Conservation (phyloP, 2,113 vertebrate species). For the Catharus minimus region DNA sequence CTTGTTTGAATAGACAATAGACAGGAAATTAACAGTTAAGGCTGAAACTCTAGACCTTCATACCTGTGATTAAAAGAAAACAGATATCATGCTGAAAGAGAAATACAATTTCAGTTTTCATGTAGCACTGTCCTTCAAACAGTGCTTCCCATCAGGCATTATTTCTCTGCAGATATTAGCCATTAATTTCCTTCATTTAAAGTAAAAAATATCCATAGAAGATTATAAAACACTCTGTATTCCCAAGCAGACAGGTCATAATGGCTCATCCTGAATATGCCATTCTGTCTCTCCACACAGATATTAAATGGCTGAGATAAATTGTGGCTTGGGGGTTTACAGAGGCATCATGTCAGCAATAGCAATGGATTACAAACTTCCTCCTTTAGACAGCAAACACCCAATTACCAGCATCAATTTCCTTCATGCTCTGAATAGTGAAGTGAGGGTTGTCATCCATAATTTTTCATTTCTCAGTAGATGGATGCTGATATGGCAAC, state of each 20-base stretch:
- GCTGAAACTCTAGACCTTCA: slow-evolving; percentile 41
- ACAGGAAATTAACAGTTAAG: slow-evolving; percentile 64
- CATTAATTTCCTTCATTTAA: slow-evolving; percentile 47
- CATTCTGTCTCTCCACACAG: slow-evolving; percentile 5
- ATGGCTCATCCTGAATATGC: slow-evolving; percentile 46
- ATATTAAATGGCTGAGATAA: slow-evolving; percentile 57
- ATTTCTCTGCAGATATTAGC: slow-evolving; percentile 32
- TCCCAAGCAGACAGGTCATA: slow-evolving; percentile 34
- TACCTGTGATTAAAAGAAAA: slow-evolving; percentile 63
- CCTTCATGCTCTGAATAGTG: neutral
- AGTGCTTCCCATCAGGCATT: neutral
- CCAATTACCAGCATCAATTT: slow-evolving; percentile 47
- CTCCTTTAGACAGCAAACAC: slow-evolving; percentile 46
- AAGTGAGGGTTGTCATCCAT: neutral
- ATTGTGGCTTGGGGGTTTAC: neutral
- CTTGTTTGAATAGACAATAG: slow-evolving; percentile 46
- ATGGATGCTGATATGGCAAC: neutral
- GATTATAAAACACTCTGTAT: slow-evolving; percentile 16
- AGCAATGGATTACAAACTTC: slow-evolving; percentile 50
- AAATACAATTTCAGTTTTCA: slow-evolving; percentile 37
- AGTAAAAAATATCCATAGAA: slow-evolving; percentile 23
- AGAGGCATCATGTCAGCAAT: neutral
- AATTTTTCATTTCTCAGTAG: slow-evolving; percentile 31
- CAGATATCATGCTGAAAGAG: slow-evolving; percentile 50
- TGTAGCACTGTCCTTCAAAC: slow-evolving; percentile 18